These are phyloP conservation scores for Poeciliopsis turneri DNA, from an alignment of 2,797 vertebrate species.

Conservation along the genomic window DNA sequence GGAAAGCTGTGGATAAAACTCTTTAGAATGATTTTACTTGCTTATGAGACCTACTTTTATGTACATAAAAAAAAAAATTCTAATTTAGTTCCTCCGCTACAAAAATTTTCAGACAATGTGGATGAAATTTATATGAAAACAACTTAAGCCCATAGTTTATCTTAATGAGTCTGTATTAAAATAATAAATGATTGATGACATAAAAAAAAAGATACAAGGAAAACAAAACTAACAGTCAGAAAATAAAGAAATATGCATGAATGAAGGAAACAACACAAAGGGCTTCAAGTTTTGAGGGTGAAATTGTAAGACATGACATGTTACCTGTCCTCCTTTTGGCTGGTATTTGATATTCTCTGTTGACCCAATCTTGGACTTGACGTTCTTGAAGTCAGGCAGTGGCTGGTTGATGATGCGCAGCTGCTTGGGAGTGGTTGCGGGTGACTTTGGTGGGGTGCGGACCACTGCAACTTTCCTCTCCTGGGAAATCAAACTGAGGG, in stretches of 20 bases:
- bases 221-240: conserved; percentile 19
- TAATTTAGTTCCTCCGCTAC: background rate
- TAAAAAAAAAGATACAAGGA: background rate
- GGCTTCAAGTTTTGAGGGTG: conserved; percentile 5
- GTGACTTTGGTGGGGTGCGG: conserved; percentile 97
- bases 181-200: background rate
- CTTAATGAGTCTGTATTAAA: background rate
- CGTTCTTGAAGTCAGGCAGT: conserved; percentile 94
- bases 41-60: background rate
- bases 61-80: background rate
- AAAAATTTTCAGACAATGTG: background rate
- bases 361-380: conserved; percentile 97
- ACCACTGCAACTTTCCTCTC: conserved; percentile 95
- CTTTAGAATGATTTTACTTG: background rate
- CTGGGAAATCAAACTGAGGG: conserved; percentile 91
- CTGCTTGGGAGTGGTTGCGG: conserved; percentile 94
- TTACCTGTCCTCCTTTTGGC: conserved; percentile 97
- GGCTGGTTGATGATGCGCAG: conserved; percentile 95
- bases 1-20: background rate
- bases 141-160: background rate
- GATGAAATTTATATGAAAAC: background rate
- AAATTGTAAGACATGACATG: conserved; percentile 6
- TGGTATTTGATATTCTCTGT: conserved; percentile 98
- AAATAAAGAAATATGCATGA: conserved; percentile 6
- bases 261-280: conserved; percentile 8